Evolutionary conservation across 2,113 vertebrate species (phyloP), one percentile per base, ranked within the genome.

Genomic region (Chaenogobius annularis): DNA sequence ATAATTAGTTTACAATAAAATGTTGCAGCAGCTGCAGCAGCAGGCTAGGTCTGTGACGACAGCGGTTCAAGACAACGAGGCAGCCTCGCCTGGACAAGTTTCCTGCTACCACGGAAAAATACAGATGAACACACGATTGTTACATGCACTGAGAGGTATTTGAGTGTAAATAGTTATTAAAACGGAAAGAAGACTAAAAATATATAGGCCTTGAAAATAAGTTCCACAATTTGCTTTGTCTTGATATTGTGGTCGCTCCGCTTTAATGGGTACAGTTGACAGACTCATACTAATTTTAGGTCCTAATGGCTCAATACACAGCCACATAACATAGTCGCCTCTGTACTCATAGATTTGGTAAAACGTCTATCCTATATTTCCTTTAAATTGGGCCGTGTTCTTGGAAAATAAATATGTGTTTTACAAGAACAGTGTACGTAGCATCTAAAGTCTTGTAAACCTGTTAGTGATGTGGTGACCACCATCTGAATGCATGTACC

Each of bases 11-110:
- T 68, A 73, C 79, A 66, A 81, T 80, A 78, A 58, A 80, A 68
- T 74, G 43, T 55, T 58, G 78, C 70, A 43, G 76, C 79, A 44
- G 43, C 68, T 62, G 37, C 61, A n/a, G 61, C 61, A 76, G 46
- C 63, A 75, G 77, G 87, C 81, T 85, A 88, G 83, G 81, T 85
- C 85, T 84, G 68, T 90, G 90, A 90, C 91, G 92, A 91, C 89
- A 82, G 81, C 85, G 12, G 48, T 84, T 66, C 78, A 76, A 68
- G 58, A 64, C 67, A 72, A 70, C 70, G 77, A 31, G 58, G 50
- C 68, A 76, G 56, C 55, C 56, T 72, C 58, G 70, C 7, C 19
- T 70, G 72, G 70, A 81, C 66, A 69, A 76, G 15, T 81, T 71
- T 26, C 59, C 66, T 68, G 55, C 62, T 70, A 20, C 68, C n/a